Evolutionary conservation across 1,140 invertebrate genomes (phyloP).

Genomic region (Luehdorfia chinensis): DNA sequence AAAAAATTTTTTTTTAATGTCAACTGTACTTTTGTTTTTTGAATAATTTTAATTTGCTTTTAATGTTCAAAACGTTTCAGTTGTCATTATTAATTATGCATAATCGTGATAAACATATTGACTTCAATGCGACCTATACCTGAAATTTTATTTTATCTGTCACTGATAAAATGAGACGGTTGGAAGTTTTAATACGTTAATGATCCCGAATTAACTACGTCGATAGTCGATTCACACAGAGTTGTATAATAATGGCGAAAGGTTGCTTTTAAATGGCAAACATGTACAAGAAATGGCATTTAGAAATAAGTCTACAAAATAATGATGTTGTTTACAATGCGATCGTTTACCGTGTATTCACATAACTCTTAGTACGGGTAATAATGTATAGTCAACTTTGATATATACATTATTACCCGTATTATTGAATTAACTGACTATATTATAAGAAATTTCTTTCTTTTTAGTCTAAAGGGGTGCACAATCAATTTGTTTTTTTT

Average conservation of each 20-base stretch:
- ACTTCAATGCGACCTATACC: constrained; percentile 4
- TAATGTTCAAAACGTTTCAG: constrained; percentile 18
- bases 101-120: constrained; percentile 48
- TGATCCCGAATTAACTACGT: constrained; percentile 12
- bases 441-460: no score
- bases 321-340: constrained; percentile 15
- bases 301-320: constrained; percentile 16
- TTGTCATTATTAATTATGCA: constrained; percentile 30
- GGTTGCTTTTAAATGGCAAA: constrained; percentile 16
- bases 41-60: no score
- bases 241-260: constrained; percentile 7
- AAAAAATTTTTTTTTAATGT: no score
- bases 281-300: constrained; percentile 14
- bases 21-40: no score
- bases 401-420: no score
- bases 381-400: no score
- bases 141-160: neutral
- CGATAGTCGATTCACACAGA: neutral
- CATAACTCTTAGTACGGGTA: constrained; percentile 1
- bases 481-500: no score
- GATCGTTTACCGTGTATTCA: neutral
- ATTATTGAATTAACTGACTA: no score
- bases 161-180: constrained; percentile 4
- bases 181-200: constrained; percentile 10
- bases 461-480: no score